These are phyloP conservation scores for Colletes gigas DNA, from an alignment of 1,140 invertebrate genomes.

Conservation along the genomic window DNA sequence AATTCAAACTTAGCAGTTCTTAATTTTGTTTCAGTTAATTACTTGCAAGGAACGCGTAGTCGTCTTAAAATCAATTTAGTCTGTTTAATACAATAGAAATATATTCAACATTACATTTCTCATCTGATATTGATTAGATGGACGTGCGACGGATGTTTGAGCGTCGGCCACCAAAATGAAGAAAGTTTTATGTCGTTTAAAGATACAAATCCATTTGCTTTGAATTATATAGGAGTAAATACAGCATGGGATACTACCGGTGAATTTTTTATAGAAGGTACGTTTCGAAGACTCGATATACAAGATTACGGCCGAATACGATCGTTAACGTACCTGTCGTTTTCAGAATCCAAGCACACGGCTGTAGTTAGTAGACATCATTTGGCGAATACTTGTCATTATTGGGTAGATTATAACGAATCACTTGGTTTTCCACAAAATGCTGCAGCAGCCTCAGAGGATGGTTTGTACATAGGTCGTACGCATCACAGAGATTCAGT, in stretches of 20 bases:
- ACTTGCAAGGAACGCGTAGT: neutral
- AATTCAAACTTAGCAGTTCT: constrained; percentile 13
- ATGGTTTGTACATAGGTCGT: constrained; percentile 69
- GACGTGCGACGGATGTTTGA: constrained; percentile 68
- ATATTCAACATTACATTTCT: neutral
- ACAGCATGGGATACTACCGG: constrained; percentile 72
- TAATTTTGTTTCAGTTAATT: neutral
- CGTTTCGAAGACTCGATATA: neutral
- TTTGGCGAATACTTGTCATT: constrained; percentile 64
- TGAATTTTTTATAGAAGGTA: constrained; percentile 70
- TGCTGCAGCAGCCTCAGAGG: constrained; percentile 64
- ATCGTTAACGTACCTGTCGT: neutral
- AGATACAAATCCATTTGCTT: constrained; percentile 70
- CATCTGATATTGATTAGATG: constrained; percentile 58
- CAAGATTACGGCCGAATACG: neutral
- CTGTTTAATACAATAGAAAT: neutral
- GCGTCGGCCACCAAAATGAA: constrained; percentile 57
- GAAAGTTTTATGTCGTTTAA: constrained; percentile 65
- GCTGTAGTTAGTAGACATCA: constrained; percentile 66
- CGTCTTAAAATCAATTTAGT: no score
- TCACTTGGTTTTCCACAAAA: constrained; percentile 62
- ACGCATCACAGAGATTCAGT: constrained; percentile 64
- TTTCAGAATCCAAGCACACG: constrained; percentile 61
- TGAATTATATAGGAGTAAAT: constrained; percentile 73
- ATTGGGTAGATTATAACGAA: constrained; percentile 70